Percentiles rank a stretch among this genome's conserved stretches.
Evolutionary conservation across 2,888 invertebrate species (phyloP).

Genomic region (Mesopsocus fuscifrons): DNA sequence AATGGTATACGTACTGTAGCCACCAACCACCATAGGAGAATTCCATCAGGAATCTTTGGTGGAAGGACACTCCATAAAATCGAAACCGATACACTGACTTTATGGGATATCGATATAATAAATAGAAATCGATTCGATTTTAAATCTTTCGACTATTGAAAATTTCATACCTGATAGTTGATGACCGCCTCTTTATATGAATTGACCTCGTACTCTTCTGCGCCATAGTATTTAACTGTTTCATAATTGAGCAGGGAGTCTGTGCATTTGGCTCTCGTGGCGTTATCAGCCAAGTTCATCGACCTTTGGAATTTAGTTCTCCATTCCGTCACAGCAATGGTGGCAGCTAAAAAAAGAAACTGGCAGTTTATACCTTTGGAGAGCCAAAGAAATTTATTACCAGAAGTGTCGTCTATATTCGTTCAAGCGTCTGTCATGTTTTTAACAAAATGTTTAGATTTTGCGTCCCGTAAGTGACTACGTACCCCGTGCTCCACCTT

Average conservation of each 20-base stretch:
- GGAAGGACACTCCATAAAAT: no score
- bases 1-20: no score
- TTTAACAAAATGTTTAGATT: no score
- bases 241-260: constrained; percentile 96
- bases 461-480: constrained; percentile 16
- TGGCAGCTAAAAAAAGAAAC: constrained; percentile 40
- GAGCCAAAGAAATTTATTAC: background rate
- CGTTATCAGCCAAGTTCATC: constrained; percentile 91
- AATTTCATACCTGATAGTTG: constrained; percentile 73
- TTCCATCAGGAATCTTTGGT: no score
- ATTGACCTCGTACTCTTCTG: constrained; percentile 78
- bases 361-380: constrained; percentile 6
- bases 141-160: no score
- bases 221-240: constrained; percentile 96
- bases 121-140: no score
- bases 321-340: constrained; percentile 92
- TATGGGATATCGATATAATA: no score
- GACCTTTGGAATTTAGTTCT: constrained; percentile 83
- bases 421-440: constrained; percentile 11
- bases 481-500: background rate
- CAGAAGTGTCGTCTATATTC: background rate
- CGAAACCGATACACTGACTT: no score
- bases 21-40: no score
- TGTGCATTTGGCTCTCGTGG: constrained; percentile 74
- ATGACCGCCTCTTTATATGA: constrained; percentile 70